Percentiles rank a stretch among this genome's conserved stretches.
phyloP scores from a whole-genome alignment of 2,888 invertebrate genomes.

The Listrodromus nycthemerus region DNA sequence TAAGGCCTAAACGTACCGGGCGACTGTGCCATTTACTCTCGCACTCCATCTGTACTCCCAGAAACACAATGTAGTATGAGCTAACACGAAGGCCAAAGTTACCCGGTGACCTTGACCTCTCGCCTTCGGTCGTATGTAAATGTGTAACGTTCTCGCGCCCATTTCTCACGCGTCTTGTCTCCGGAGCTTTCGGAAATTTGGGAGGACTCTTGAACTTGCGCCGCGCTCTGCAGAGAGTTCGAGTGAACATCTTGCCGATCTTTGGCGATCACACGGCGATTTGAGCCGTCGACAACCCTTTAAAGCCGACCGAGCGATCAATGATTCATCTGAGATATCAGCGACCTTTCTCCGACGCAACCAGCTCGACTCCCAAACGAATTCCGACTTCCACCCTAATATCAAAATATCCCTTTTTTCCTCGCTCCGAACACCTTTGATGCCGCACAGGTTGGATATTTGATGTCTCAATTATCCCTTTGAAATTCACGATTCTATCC shows the following conservation, averaged over 20 bases:
- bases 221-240: neutral
- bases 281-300: constrained; percentile 18
- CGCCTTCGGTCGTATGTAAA: constrained; percentile 7
- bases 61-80: neutral
- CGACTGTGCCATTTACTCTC: neutral
- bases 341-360: neutral
- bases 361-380: neutral
- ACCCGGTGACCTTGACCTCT: constrained; percentile 31
- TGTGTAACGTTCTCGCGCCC: constrained; percentile 14
- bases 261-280: constrained; percentile 12
- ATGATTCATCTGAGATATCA: neutral
- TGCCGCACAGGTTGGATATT: neutral
- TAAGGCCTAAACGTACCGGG: neutral
- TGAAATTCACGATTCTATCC: too few species aligned
- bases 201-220: neutral
- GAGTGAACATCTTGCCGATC: neutral
- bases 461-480: constrained; percentile 8
- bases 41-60: neutral
- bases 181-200: constrained; percentile 25
- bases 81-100: constrained; percentile 26
- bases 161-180: neutral
- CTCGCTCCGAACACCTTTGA: neutral
- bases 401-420: constrained; percentile 2
- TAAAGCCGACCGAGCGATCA: constrained; percentile 26
- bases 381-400: constrained; percentile 6